phyloP scores from a whole-genome alignment of 2,797 vertebrate genomes.

The Podargus strigoides region DNA sequence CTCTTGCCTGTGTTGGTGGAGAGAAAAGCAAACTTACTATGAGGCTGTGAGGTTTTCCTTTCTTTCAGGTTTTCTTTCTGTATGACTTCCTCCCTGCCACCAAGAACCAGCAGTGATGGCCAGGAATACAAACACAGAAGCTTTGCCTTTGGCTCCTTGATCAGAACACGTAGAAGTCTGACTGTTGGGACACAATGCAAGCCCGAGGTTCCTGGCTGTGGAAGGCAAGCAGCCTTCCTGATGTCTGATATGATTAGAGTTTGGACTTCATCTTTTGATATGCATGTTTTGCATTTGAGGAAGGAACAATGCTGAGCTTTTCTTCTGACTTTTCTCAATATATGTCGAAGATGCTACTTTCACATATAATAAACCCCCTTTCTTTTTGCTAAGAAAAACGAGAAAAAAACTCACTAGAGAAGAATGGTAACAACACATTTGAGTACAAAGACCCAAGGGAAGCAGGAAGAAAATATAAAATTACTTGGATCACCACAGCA shows the following conservation, averaged over 20 bases:
- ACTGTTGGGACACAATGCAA: not conserved
- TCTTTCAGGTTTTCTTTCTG: not conserved
- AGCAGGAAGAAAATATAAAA: not conserved
- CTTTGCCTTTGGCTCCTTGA: not conserved
- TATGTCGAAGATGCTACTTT: not conserved
- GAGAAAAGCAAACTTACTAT: not conserved
- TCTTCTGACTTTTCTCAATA: not conserved
- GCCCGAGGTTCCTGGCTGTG: not conserved
- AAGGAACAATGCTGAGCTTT: not conserved
- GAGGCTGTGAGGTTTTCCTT: not conserved
- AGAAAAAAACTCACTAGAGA: not conserved
- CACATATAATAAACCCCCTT: not conserved
- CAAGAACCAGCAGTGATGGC: not conserved
- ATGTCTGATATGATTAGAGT: not conserved
- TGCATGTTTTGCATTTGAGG: not conserved
- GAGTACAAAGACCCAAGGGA: not conserved
- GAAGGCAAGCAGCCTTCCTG: not conserved
- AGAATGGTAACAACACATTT: not conserved
- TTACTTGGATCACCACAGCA: not conserved
- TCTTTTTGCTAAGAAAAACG: not conserved
- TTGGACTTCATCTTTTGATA: not conserved
- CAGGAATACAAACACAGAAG: not conserved
- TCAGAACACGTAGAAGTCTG: not conserved
- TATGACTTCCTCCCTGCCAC: not conserved
- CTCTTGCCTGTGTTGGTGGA: not conserved